These are phyloP conservation scores for Drosophila aff. DNA, from an alignment of 1,140 invertebrate species.

Conservation along the genomic window DNA sequence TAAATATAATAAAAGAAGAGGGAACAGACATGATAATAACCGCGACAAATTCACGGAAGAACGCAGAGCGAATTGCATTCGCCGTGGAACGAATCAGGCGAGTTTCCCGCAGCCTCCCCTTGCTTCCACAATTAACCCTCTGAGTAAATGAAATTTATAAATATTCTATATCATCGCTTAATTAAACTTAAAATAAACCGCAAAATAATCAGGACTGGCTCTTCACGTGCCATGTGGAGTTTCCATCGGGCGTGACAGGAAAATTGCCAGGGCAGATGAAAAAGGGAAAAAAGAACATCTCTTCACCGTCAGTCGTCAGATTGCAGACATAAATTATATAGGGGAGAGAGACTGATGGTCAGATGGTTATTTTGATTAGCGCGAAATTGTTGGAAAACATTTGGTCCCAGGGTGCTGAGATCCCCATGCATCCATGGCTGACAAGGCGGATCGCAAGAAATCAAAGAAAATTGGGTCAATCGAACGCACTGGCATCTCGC, in stretches of 20 bases:
- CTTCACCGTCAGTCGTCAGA: constrained; percentile 55
- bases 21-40: constrained; percentile 71
- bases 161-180: constrained; percentile 59
- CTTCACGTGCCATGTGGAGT: constrained; percentile 70
- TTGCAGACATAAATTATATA: constrained; percentile 73
- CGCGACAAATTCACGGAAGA: constrained; percentile 78
- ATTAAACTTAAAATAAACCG: constrained; percentile 78
- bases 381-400: constrained; percentile 43
- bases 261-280: constrained; percentile 53
- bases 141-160: constrained; percentile 56
- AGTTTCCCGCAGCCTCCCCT: background rate
- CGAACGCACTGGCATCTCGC: constrained; percentile 5
- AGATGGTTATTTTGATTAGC: constrained; percentile 63
- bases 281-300: constrained; percentile 5
- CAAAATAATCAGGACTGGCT: constrained; percentile 60
- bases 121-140: background rate
- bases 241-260: constrained; percentile 70
- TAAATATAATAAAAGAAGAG: constrained; percentile 33
- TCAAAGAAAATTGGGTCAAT: constrained; percentile 44
- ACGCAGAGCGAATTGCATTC: constrained; percentile 73
- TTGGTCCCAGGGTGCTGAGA: constrained; percentile 30
- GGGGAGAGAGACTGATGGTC: constrained; percentile 18
- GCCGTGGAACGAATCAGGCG: constrained; percentile 55
- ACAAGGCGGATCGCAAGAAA: constrained; percentile 14
- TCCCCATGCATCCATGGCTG: constrained; percentile 19